Base-by-base conservation (phyloP, 2,888 invertebrate genomes). In the Synergus japonicus region DNA sequence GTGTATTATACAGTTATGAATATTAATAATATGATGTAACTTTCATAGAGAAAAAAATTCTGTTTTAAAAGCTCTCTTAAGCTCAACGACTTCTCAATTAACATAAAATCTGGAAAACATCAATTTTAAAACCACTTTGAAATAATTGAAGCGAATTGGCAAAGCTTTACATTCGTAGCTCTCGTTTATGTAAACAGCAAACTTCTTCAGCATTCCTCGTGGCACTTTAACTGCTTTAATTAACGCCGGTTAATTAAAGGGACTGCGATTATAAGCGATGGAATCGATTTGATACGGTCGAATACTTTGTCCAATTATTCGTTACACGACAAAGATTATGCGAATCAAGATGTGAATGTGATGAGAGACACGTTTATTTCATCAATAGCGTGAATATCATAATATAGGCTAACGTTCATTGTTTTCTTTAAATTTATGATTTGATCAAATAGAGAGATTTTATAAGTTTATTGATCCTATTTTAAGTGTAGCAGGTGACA, bases 201-300 rank as follows among this genome's bases (percentile, higher is more conserved):
- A 67, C 67, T 67, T 46, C 67, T 46, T 22, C 4, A 8, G 46
- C 22, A 67, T 67, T 67, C 44, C 67, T 13, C 8, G 67, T 46
- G 43, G 67, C 67, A 44, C 43, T 67, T 67, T 67, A 67, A 67
- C 67, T 43, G 67, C 67, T 22, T 67, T 67, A 67, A 67, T 67
- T 46, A 67, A 46, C 67, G 46, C 67, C 46, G 46, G 67, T 29
- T 67, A 67, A 67, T 67, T 67, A 67, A 46, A 67, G 66, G 2
- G 5, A 44, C 66, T 66, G 46, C 46, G 46, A 13, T 67, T 18
- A 46, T 67, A 46, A 67, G 44, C 46, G 67, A 22, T 18, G 18
- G 22, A 67, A 67, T 67, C 67, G 67, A 67, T 67, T 18, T 29
- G 22, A 46, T 22, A 67, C 12, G 29, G 43, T 29, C 22, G 46